phyloP scores from a whole-genome alignment of 2,797 vertebrate genomes.

The Pangasius krempfi region DNA sequence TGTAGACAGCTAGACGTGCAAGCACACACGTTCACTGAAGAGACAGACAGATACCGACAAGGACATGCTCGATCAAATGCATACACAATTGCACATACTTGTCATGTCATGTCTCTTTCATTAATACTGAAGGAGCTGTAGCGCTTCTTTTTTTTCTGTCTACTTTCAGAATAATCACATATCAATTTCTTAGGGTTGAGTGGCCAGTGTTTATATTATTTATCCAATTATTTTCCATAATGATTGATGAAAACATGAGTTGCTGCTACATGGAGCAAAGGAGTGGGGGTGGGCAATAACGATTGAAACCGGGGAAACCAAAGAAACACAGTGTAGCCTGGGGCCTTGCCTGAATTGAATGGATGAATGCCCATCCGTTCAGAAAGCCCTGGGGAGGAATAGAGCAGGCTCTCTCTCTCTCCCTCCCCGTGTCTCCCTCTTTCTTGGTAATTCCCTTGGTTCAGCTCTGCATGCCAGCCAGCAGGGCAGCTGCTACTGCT shows the following conservation, averaged over 20 bases:
- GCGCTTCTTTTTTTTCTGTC: constrained; percentile 25
- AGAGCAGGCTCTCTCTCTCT: constrained; percentile 53
- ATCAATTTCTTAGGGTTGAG: constrained; percentile 5
- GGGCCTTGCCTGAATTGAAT: constrained; percentile 55
- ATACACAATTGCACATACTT: constrained; percentile 17
- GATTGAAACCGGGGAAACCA: constrained; percentile 54
- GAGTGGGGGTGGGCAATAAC: constrained; percentile 39
- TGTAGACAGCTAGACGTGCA: constrained; percentile 43
- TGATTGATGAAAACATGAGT: constrained; percentile 27
- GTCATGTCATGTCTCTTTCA: constrained; percentile 44
- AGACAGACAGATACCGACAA: constrained; percentile 21
- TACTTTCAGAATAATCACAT: constrained; percentile 40
- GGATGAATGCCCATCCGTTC: constrained; percentile 58
- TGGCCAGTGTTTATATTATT: constrained; percentile 18
- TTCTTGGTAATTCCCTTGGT: constrained; percentile 45
- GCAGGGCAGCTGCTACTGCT: constrained; percentile 52
- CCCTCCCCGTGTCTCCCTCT: constrained; percentile 60
- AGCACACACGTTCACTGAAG: constrained; percentile 3
- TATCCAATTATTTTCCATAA: constrained; percentile 31
- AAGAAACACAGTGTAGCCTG: constrained; percentile 58
- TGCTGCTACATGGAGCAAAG: constrained; percentile 8
- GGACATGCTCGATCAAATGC: constrained; percentile 19
- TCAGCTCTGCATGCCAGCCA: constrained; percentile 49
- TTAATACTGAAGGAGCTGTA: constrained; percentile 39
- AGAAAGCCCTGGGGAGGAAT: constrained; percentile 55